Evolutionary conservation across 2,797 vertebrate species (phyloP).

Genomic region (Prunella strophiata): DNA sequence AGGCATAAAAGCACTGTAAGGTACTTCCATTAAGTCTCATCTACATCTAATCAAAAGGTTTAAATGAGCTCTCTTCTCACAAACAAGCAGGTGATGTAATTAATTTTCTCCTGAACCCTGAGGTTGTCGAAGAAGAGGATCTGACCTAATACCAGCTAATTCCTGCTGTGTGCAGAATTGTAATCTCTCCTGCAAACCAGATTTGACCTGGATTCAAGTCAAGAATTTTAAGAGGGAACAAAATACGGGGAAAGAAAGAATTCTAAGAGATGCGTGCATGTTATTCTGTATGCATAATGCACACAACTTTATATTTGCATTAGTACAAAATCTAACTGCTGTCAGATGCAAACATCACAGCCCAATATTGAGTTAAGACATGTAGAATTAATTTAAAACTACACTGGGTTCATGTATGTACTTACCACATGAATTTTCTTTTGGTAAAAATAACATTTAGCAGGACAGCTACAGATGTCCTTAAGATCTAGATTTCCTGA

Average conservation of each 20-base stretch:
- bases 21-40: not conserved
- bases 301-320: not conserved
- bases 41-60: not conserved
- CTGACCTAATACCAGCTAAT: conserved; percentile 65
- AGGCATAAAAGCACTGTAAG: not conserved
- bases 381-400: not conserved
- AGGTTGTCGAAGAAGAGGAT: conserved; percentile 26
- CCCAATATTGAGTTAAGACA: not conserved
- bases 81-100: conserved; percentile 16
- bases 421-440: not conserved
- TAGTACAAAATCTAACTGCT: not conserved
- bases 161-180: conserved; percentile 34
- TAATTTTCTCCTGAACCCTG: conserved; percentile 28
- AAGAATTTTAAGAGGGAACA: conserved; percentile 45
- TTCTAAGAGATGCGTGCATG: not conserved
- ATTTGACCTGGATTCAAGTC: conserved; percentile 59
- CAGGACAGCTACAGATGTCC: not conserved
- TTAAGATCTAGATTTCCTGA: not conserved
- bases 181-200: conserved; percentile 50
- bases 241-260: not conserved
- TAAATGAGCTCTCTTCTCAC: not conserved
- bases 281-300: not conserved
- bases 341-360: not conserved
- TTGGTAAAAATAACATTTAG: not conserved
- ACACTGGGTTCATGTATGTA: not conserved